These are phyloP conservation scores for Narcine bancroftii DNA, from an alignment of 2,113 vertebrate genomes.

Conservation along the genomic window DNA sequence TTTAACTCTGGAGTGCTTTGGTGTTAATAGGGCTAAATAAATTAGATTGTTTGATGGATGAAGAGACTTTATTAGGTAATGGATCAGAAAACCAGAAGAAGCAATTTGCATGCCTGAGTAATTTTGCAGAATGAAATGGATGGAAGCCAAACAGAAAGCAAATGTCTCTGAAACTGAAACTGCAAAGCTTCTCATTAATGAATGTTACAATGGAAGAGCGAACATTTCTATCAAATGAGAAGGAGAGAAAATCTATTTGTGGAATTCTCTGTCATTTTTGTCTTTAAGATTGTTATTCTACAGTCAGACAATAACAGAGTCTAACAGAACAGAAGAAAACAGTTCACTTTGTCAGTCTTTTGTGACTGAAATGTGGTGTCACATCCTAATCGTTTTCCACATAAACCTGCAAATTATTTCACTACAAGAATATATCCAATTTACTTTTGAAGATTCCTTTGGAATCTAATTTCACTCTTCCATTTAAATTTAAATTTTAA, in stretches of 20 bases:
- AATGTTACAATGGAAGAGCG: background rate
- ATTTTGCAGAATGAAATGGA: background rate
- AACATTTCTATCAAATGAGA: background rate
- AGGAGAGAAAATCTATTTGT: background rate
- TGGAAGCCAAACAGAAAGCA: conserved; percentile 1
- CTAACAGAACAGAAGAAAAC: background rate
- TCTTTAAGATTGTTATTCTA: background rate
- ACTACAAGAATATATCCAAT: background rate
- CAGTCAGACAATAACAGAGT: background rate
- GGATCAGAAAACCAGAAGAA: conserved; percentile 25
- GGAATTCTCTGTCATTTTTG: background rate
- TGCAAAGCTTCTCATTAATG: background rate
- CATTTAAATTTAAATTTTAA: too few species aligned
- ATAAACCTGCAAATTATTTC: background rate
- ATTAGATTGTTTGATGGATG: conserved; percentile 2
- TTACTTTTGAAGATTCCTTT: background rate
- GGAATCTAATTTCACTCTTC: background rate
- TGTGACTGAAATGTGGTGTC: too few species aligned
- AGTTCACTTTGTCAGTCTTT: background rate
- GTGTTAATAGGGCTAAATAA: conserved; percentile 20
- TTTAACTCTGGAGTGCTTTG: conserved; percentile 20
- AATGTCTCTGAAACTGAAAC: background rate
- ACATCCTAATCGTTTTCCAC: background rate
- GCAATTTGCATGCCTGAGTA: conserved; percentile 21
- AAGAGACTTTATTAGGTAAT: conserved; percentile 9